Evolutionary conservation across 35 echinoderm and acorn worm genomes (phyloP).

Genomic region (Stichopus chloronotus): DNA sequence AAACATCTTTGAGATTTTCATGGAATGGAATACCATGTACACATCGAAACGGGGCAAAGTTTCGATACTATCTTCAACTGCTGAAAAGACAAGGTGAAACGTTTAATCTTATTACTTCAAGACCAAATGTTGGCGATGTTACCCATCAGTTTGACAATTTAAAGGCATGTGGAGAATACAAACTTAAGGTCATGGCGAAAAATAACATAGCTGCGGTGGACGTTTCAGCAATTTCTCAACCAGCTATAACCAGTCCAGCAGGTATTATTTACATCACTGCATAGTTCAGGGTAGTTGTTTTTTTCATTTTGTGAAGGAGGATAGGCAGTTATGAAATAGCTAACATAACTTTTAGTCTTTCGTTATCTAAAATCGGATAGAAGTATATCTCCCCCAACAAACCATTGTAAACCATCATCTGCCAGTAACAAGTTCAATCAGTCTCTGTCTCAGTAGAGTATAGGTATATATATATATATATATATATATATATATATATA

Average conservation of each 20-base stretch:
- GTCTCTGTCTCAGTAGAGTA: too few relatives aligned
- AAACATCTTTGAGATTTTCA: neutral
- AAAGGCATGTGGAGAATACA: neutral
- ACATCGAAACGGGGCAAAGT: neutral
- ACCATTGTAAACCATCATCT: too few relatives aligned
- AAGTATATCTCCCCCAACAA: too few relatives aligned
- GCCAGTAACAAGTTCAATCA: too few relatives aligned
- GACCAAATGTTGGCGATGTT: neutral
- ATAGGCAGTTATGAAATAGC: too few relatives aligned
- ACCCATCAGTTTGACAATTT: neutral
- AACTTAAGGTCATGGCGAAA: neutral
- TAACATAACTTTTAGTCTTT: too few relatives aligned
- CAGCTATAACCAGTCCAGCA: neutral
- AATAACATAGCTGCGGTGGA: neutral
- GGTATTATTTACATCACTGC: neutral
- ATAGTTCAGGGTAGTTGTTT: too few relatives aligned
- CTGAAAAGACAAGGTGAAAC: neutral
- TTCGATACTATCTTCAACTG: neutral
- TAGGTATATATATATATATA: too few relatives aligned
- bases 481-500: too few relatives aligned
- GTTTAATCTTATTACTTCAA: neutral
- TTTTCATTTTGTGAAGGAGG: too few relatives aligned
- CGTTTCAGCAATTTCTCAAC: neutral
- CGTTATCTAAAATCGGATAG: too few relatives aligned
- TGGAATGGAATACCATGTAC: neutral